Percentiles rank a stretch among this genome's conserved stretches.
Conservation (phyloP, 1,140 invertebrate genomes). For the Pachyrhynchus sulphureomaculatus region DNA sequence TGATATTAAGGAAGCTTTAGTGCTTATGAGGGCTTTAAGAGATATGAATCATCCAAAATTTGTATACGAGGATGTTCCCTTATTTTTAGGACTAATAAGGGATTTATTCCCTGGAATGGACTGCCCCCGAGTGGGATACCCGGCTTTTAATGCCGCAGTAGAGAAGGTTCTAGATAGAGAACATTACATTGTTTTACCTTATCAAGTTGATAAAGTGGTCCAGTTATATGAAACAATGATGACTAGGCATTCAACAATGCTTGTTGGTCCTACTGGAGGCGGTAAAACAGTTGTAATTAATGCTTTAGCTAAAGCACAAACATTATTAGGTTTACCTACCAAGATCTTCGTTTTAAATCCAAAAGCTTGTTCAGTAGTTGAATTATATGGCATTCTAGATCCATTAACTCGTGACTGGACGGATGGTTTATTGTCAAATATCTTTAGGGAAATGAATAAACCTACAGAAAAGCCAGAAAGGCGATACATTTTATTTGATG, state of each 20-base stretch:
- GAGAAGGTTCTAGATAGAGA: slow-evolving; percentile 65
- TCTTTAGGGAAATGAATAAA: slow-evolving; percentile 88
- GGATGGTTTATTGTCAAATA: slow-evolving; percentile 85
- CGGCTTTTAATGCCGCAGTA: slow-evolving; percentile 80
- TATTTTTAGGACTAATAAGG: slow-evolving; percentile 83
- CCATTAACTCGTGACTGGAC: slow-evolving; percentile 86
- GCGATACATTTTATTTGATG: slow-evolving; percentile 87
- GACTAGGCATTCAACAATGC: slow-evolving; percentile 87
- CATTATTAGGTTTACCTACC: slow-evolving; percentile 70
- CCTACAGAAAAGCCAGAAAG: slow-evolving; percentile 66
- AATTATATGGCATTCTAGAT: slow-evolving; percentile 87
- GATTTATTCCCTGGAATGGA: slow-evolving; percentile 89
- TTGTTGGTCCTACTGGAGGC: slow-evolving; percentile 88
- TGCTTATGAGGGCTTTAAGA: slow-evolving; percentile 83
- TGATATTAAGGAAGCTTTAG: slow-evolving; percentile 77
- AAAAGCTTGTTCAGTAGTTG: slow-evolving; percentile 83
- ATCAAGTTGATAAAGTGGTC: slow-evolving; percentile 73
- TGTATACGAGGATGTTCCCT: slow-evolving; percentile 84
- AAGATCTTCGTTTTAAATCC: slow-evolving; percentile 80
- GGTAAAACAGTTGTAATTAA: slow-evolving; percentile 87
- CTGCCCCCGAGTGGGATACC: slow-evolving; percentile 80
- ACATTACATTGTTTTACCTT: slow-evolving; percentile 70
- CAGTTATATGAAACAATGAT: slow-evolving; percentile 93
- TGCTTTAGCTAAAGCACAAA: slow-evolving; percentile 78
- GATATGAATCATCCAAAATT: slow-evolving; percentile 94